Percentiles rank a stretch among this genome's conserved stretches.
phyloP scores from a whole-genome alignment of 2,797 vertebrate genomes.

The Tympanoctomys barrerae region DNA sequence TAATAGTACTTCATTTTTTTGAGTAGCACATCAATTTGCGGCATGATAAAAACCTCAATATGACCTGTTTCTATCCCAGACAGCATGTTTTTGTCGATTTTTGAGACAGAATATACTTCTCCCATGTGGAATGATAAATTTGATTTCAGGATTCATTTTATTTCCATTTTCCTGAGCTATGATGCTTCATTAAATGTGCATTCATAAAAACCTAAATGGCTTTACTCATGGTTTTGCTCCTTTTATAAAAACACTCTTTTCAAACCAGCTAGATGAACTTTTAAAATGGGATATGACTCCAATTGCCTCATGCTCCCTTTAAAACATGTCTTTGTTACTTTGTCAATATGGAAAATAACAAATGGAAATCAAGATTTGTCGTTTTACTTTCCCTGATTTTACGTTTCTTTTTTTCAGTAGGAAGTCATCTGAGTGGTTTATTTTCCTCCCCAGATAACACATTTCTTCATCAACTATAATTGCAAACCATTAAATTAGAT shows the following conservation, averaged over 20 bases:
- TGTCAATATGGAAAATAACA: conserved; percentile 32
- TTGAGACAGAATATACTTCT: conserved; percentile 12
- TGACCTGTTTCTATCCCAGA: conserved; percentile 3
- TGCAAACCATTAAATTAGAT: conserved; percentile 86
- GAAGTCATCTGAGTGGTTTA: conserved; percentile 78
- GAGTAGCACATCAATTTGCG: conserved; percentile 26
- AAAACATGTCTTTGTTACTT: conserved; percentile 60
- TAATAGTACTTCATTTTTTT: conserved; percentile 13
- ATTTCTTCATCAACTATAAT: conserved; percentile 88
- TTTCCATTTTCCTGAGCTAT: conserved; percentile 46
- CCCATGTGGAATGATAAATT: conserved; percentile 52
- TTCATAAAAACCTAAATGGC: background rate
- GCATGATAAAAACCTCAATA: background rate
- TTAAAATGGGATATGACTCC: conserved; percentile 37
- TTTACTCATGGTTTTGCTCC: background rate
- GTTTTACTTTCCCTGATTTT: conserved; percentile 68
- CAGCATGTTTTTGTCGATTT: conserved; percentile 3
- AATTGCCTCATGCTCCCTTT: conserved; percentile 19
- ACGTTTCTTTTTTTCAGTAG: conserved; percentile 49
- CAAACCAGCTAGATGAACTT: conserved; percentile 12
- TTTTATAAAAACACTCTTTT: conserved; percentile 56
- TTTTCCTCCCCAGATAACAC: conserved; percentile 85
- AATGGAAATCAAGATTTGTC: conserved; percentile 67
- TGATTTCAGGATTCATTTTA: conserved; percentile 60
- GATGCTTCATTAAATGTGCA: background rate